A percentile compares a stretch with the other conserved stretches of the same genome.
Evolutionary conservation across 1,140 invertebrate genomes (phyloP).

Genomic region (Melitaea cinxia): DNA sequence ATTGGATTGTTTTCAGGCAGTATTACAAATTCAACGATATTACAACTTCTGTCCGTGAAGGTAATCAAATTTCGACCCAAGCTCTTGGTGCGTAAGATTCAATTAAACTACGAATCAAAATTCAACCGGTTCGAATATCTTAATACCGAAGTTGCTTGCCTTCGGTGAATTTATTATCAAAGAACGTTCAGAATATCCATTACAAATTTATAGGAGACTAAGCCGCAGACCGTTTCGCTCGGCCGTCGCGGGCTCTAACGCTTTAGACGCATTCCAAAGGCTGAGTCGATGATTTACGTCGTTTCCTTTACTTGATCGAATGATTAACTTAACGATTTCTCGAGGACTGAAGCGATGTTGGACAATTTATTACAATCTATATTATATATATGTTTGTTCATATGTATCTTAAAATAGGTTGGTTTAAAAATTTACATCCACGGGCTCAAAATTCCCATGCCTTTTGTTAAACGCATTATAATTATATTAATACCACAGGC

Average conservation of each 20-base stretch:
- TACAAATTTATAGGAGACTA: constrained; percentile 26
- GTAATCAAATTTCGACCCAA: constrained; percentile 32
- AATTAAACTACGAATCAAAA: constrained; percentile 25
- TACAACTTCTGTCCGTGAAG: constrained; percentile 4
- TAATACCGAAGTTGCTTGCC: constrained; percentile 24
- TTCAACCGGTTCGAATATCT: constrained; percentile 23
- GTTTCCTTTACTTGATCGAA: constrained; percentile 13
- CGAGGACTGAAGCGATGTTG: not conserved
- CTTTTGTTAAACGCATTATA: too few species aligned
- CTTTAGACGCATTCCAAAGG: constrained; percentile 9
- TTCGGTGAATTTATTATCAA: constrained; percentile 36
- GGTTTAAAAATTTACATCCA: too few species aligned
- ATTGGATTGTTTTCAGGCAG: constrained; percentile 18
- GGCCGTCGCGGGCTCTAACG: not conserved
- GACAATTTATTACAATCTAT: not conserved
- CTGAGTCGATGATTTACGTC: constrained; percentile 15
- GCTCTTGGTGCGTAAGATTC: constrained; percentile 29
- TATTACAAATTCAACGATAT: constrained; percentile 36
- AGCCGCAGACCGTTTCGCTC: constrained; percentile 10
- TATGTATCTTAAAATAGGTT: too few species aligned
- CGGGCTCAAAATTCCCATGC: too few species aligned
- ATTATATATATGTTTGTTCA: too few species aligned
- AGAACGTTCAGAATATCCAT: constrained; percentile 33
- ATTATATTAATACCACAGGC: too few species aligned
- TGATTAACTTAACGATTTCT: constrained; percentile 2